phyloP scores from a whole-genome alignment of 2,888 invertebrate genomes.

The Bibio marci region DNA sequence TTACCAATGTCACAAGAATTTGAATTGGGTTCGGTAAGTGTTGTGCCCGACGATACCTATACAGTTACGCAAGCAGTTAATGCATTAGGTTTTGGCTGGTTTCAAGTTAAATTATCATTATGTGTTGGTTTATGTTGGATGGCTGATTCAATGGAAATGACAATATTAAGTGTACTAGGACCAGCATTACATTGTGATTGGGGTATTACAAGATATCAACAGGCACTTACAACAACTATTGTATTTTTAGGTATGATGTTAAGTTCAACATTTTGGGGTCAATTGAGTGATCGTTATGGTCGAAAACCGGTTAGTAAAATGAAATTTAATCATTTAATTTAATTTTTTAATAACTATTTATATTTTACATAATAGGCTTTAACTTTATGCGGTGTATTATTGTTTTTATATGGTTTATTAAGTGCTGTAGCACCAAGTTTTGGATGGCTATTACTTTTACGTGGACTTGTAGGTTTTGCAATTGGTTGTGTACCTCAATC shows the following conservation, averaged over 20 bases:
- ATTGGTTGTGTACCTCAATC: conserved; percentile 95
- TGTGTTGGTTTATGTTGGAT: conserved; percentile 85
- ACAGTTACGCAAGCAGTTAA: conserved; percentile 78
- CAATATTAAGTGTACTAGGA: conserved; percentile 81
- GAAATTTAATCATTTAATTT: background rate
- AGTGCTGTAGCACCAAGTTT: conserved; percentile 85
- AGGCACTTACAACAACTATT: conserved; percentile 83
- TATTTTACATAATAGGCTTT: conserved; percentile 46
- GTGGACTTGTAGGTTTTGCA: conserved; percentile 87
- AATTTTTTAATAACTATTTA: background rate
- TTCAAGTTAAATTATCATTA: conserved; percentile 71
- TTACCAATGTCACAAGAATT: conserved; percentile 30
- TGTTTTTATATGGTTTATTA: conserved; percentile 80
- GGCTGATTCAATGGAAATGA: conserved; percentile 99
- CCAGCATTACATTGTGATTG: conserved; percentile 91
- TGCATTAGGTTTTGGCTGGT: conserved; percentile 74
- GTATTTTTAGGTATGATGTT: conserved; percentile 96
- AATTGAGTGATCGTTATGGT: conserved; percentile 83
- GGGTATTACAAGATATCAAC: conserved; percentile 73
- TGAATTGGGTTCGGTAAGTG: conserved; percentile 47
- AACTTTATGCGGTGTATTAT: conserved; percentile 70
- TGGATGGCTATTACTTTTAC: conserved; percentile 74
- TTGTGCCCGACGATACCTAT: conserved; percentile 59
- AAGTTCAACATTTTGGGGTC: conserved; percentile 91
- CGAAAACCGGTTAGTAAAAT: conserved; percentile 52